Conservation (phyloP, 2,888 invertebrate species). For the Acleris sparsana region DNA sequence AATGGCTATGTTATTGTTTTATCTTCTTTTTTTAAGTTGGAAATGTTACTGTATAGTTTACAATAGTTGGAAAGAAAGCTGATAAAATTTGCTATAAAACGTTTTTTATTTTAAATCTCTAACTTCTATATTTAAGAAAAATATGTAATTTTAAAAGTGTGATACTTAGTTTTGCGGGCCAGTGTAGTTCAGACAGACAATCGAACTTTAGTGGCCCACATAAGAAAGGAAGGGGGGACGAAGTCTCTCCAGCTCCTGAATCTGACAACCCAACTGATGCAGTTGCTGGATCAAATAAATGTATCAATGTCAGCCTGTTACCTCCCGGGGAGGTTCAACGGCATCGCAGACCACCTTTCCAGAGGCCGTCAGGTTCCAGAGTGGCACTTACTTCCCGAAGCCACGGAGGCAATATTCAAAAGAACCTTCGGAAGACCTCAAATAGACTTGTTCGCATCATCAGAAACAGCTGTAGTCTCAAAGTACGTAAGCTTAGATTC, state of each 20-base stretch:
- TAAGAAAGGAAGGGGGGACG: constrained; percentile 45
- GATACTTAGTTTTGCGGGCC: too few species aligned
- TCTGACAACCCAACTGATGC: constrained; percentile 16
- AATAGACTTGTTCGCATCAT: constrained; percentile 40
- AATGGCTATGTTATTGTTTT: too few species aligned
- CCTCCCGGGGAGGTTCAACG: constrained; percentile 47
- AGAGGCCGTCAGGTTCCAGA: constrained; percentile 33
- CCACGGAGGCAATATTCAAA: constrained; percentile 33
- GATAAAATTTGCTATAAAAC: too few species aligned
- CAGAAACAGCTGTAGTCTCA: constrained; percentile 22
- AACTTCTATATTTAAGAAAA: too few species aligned
- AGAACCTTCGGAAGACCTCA: constrained; percentile 38
- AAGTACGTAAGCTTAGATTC: constrained; percentile 20
- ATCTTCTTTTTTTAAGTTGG: too few species aligned
- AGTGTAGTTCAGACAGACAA: constrained; percentile 31
- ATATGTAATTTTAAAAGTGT: too few species aligned
- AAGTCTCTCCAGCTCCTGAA: constrained; percentile 33
- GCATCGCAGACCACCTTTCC: constrained; percentile 47
- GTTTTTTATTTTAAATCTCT: too few species aligned
- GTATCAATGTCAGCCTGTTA: constrained; percentile 31
- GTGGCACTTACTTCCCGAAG: constrained; percentile 37
- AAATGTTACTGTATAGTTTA: too few species aligned
- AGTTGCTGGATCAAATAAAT: constrained; percentile 18
- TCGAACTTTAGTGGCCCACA: constrained; percentile 38
- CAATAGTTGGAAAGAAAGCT: too few species aligned